Conservation (phyloP, 2,888 invertebrate species). For the Chalcis sispes region DNA sequence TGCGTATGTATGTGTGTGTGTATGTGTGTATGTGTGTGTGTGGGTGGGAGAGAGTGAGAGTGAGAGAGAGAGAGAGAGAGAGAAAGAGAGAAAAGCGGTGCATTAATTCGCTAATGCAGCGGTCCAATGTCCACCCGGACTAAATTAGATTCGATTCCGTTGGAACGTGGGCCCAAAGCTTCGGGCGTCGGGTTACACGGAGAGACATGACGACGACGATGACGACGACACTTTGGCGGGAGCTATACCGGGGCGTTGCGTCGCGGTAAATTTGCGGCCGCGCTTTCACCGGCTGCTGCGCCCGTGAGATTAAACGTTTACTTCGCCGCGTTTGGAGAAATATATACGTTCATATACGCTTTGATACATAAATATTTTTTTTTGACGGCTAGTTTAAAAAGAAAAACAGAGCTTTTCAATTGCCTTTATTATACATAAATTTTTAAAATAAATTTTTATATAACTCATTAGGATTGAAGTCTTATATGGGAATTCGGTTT, state of each 20-base stretch:
- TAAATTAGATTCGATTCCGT: constrained; percentile 69
- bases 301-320: constrained; percentile 30
- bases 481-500: too few species aligned
- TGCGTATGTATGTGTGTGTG: too few species aligned
- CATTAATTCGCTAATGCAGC: constrained; percentile 74
- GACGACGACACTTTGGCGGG: constrained; percentile 14
- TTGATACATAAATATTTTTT: too few species aligned
- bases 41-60: constrained; percentile 57
- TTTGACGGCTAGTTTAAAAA: too few species aligned
- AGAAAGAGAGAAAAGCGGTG: constrained; percentile 61
- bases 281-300: constrained; percentile 4
- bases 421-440: too few species aligned
- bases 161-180: background rate
- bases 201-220: background rate
- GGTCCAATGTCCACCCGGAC: constrained; percentile 41
- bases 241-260: constrained; percentile 11
- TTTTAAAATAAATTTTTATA: too few species aligned
- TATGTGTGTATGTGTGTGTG: too few species aligned
- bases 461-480: too few species aligned
- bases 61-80: constrained; percentile 51
- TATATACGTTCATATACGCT: too few species aligned
- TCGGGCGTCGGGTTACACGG: background rate
- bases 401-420: too few species aligned
- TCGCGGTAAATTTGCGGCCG: constrained; percentile 45
- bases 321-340: too few species aligned